Evolutionary conservation across 1,140 invertebrate species (phyloP), one percentile per base, ranked within the genome.

Genomic region (Plectrocnemia conspersa): DNA sequence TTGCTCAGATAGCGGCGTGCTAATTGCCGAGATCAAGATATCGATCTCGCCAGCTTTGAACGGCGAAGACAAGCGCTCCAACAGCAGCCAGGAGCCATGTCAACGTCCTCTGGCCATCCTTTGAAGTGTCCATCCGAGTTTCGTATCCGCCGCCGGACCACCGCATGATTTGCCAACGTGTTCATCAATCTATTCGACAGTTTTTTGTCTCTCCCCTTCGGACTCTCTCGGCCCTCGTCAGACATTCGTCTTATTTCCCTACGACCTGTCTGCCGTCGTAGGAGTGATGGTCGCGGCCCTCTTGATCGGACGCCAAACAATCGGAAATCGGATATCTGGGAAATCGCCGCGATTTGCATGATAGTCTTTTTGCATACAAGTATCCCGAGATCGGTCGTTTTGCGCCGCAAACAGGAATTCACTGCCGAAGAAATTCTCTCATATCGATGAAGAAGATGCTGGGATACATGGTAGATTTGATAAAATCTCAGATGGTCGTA

Each of bases 181-280:
- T 56, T 56, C 54, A 60, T 60, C 58, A 60, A 60, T 60, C 58
- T 60, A 49, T 56, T 56, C 58, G 58, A 55, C 54, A 56, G 58
- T 19, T 56, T 56, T 53, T 53, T 49, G 47, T 55, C 16, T 29
- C 18, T 13, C 11, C 35, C 22, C 18, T 22, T 40, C 33, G 4
- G 13, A 23, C 22, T 42, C 22, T 21, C 19, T 19, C 16, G 16
- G 16, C 16, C 19, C n/a, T n/a, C 3, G 15, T 42, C 22, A 4
- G 40, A 22, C 2, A 21, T 22, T 45, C 42, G 42, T 45, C 16
- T 45, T 27, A 22, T 45, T 24, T 45, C 42, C 15, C 13, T 19
- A 42, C 13, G 13, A 22, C 19, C 6, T 19, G 4, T 5, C 27
- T 6, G 4, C 42, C 2, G 42, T 11, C 22, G n/a, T n/a, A n/a